Conservation (phyloP, 2,888 invertebrate genomes). For the Dendrolimus pini region DNA sequence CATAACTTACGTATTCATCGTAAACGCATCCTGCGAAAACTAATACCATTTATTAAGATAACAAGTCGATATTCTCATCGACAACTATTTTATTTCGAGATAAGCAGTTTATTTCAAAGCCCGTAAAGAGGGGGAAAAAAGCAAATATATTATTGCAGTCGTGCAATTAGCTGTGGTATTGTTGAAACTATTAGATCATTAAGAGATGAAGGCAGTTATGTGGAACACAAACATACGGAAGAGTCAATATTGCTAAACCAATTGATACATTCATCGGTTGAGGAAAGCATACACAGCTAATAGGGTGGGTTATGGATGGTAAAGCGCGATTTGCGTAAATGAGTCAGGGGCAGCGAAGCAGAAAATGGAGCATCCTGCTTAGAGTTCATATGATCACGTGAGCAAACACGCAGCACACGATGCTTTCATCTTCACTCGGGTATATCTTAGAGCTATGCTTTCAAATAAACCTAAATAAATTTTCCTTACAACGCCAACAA, state of each 20-base stretch:
- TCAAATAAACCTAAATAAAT: constrained; percentile 22
- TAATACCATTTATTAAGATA: too few species aligned
- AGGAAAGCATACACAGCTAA: constrained; percentile 51
- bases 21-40: too few species aligned
- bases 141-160: too few species aligned
- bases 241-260: constrained; percentile 21
- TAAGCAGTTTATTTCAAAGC: too few species aligned
- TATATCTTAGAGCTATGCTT: constrained; percentile 41
- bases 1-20: too few species aligned
- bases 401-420: constrained; percentile 59
- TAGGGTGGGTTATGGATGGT: constrained; percentile 51
- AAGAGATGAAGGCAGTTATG: not conserved
- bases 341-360: constrained; percentile 59
- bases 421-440: constrained; percentile 72
- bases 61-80: too few species aligned
- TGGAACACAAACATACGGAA: constrained; percentile 5
- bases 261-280: constrained; percentile 29
- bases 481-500: not conserved
- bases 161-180: not conserved
- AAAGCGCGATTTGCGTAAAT: constrained; percentile 61
- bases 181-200: constrained; percentile 7
- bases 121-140: too few species aligned
- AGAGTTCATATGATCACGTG: constrained; percentile 72
- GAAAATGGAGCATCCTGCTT: constrained; percentile 69
- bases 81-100: too few species aligned